Evolutionary conservation across 2,113 vertebrate genomes (phyloP).

Genomic region (Alectura lathami): DNA sequence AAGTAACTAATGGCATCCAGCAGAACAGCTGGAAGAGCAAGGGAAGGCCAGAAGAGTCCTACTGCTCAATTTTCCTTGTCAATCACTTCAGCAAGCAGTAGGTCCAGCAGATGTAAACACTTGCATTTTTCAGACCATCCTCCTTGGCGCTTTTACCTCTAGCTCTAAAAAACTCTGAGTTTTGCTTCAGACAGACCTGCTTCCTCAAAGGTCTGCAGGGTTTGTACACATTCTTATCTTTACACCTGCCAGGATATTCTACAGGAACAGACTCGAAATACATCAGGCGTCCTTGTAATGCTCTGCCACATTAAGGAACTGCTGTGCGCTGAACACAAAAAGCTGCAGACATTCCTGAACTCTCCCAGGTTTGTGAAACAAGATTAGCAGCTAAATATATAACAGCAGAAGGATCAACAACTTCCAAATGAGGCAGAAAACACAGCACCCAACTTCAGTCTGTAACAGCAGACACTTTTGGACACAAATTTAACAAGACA

Average conservation of each 20-base stretch:
- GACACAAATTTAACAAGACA: background rate
- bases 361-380: background rate
- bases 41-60: background rate
- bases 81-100: background rate
- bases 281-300: background rate
- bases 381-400: background rate
- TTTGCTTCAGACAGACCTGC: background rate
- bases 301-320: fast-evolving
- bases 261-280: background rate
- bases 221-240: background rate
- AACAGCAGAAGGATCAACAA: background rate
- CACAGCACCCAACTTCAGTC: background rate
- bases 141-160: background rate
- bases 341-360: fast-evolving
- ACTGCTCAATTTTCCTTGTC: background rate
- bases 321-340: background rate
- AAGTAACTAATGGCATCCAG: background rate
- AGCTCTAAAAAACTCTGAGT: background rate
- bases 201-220: fast-evolving
- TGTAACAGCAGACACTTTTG: background rate
- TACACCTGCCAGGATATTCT: background rate
- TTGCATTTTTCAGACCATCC: background rate
- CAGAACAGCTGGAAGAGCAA: background rate
- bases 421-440: background rate
- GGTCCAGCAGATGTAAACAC: background rate